phyloP scores from a whole-genome alignment of 2,113 vertebrate genomes.

The Atherinomorus stipes region DNA sequence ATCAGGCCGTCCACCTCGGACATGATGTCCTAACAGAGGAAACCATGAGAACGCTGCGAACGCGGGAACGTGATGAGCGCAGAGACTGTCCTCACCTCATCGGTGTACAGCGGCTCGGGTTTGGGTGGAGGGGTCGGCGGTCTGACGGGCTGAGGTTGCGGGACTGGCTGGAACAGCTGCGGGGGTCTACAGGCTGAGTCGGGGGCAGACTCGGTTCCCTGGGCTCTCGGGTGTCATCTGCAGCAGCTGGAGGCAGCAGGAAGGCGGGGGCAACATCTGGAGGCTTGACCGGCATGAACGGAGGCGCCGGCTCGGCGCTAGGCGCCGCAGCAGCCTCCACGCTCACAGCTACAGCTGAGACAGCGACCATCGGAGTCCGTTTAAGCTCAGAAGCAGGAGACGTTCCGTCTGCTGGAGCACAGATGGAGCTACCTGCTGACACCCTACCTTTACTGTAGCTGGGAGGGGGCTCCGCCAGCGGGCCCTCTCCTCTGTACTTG shows the following conservation, averaged over 20 bases:
- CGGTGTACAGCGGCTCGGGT: slow-evolving; percentile 84
- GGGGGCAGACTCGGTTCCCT: not conserved
- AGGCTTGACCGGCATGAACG: slow-evolving; percentile 16
- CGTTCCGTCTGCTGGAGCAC: too few species aligned
- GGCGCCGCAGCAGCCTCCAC: slow-evolving; percentile 47
- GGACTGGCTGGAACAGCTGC: slow-evolving; percentile 75
- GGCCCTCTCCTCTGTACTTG: slow-evolving; percentile 88
- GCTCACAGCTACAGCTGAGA: slow-evolving; percentile 42
- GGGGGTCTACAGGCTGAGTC: not conserved
- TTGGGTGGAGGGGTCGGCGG: slow-evolving; percentile 75
- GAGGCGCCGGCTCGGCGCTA: slow-evolving; percentile 41
- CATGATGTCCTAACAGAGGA: slow-evolving; percentile 82
- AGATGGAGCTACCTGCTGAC: too few species aligned
- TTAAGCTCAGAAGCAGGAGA: not conserved
- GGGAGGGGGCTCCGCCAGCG: slow-evolving; percentile 62
- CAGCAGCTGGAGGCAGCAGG: not conserved
- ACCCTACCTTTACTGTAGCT: slow-evolving; percentile 74
- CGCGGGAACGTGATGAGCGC: not conserved
- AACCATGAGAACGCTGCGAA: not conserved
- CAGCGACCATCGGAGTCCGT: not conserved
- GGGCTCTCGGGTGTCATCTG: slow-evolving; percentile 46
- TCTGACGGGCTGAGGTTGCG: slow-evolving; percentile 69
- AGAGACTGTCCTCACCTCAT: slow-evolving; percentile 79
- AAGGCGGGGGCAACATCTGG: slow-evolving; percentile 21
- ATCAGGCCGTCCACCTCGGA: slow-evolving; percentile 85